Evolutionary conservation across 2,113 vertebrate genomes (phyloP).

Genomic region (Psammodynastes pulverulentus): DNA sequence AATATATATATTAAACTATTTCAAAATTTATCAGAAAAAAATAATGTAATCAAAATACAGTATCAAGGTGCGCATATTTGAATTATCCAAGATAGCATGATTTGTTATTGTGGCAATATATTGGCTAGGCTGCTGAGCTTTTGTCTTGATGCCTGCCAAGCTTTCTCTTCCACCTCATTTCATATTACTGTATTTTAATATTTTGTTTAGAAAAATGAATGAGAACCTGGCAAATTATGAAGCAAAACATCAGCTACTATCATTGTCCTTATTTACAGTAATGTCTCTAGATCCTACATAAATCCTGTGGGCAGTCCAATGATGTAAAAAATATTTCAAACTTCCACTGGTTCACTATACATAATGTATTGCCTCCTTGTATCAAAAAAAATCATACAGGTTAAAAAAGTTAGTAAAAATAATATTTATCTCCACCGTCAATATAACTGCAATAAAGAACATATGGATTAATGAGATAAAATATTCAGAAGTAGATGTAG

Average conservation of each 20-base stretch:
- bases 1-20: not conserved
- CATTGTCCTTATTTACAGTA: not conserved
- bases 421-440: not conserved
- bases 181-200: not conserved
- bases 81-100: too few relatives aligned
- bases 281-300: not conserved
- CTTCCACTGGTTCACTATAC: not conserved
- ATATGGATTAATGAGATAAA: constrained; percentile 33
- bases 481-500: constrained; percentile 29
- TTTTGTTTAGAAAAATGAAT: not conserved
- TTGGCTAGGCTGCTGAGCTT: not conserved
- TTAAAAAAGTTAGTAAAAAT: not conserved
- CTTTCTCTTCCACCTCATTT: not conserved
- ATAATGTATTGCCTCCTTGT: not conserved
- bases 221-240: not conserved
- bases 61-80: not conserved
- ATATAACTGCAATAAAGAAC: not conserved
- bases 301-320: not conserved
- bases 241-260: not conserved
- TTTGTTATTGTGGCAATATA: not conserved
- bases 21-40: not conserved
- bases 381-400: not conserved
- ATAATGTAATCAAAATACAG: not conserved
- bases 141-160: not conserved
- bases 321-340: not conserved